Evolutionary conservation across 2,797 vertebrate species (phyloP).

Genomic region (Enteromius unitaeniatus): DNA sequence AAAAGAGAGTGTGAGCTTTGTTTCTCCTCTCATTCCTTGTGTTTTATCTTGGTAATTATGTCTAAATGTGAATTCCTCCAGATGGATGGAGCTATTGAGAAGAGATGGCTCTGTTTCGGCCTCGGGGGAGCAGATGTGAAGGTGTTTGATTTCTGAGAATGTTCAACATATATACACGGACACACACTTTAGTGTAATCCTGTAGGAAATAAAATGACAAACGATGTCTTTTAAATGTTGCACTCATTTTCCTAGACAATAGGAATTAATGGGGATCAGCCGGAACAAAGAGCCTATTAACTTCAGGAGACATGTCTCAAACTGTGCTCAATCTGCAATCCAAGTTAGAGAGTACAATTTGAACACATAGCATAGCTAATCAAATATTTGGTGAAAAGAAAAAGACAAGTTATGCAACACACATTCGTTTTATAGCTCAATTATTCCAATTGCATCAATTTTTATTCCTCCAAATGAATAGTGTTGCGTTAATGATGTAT

Average conservation of each 20-base stretch:
- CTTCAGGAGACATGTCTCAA: conserved; percentile 2
- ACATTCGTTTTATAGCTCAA: background rate
- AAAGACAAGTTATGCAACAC: background rate
- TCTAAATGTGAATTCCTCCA: conserved; percentile 72
- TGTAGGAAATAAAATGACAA: background rate
- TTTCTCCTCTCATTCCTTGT: conserved; percentile 72
- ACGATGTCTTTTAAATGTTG: background rate
- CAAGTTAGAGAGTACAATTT: background rate
- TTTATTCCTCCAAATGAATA: background rate
- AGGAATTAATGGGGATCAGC: background rate
- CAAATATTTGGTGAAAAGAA: background rate
- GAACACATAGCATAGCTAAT: background rate
- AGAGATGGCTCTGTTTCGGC: conserved; percentile 61
- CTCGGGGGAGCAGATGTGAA: conserved; percentile 62
- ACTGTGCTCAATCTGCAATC: background rate
- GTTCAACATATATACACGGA: conserved; percentile 11
- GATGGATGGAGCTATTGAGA: conserved; percentile 67
- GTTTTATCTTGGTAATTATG: conserved; percentile 78
- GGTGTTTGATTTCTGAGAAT: conserved; percentile 68
- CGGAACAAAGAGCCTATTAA: conserved; percentile 1
- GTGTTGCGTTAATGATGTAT: background rate
- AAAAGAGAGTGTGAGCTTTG: conserved; percentile 75
- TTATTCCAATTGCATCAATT: no score
- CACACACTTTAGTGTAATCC: background rate
- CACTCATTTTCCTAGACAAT: background rate